Percentiles rank a stretch among this genome's conserved stretches.
phyloP scores from a whole-genome alignment of 1,140 invertebrate species.

The Solenopsis invicta region DNA sequence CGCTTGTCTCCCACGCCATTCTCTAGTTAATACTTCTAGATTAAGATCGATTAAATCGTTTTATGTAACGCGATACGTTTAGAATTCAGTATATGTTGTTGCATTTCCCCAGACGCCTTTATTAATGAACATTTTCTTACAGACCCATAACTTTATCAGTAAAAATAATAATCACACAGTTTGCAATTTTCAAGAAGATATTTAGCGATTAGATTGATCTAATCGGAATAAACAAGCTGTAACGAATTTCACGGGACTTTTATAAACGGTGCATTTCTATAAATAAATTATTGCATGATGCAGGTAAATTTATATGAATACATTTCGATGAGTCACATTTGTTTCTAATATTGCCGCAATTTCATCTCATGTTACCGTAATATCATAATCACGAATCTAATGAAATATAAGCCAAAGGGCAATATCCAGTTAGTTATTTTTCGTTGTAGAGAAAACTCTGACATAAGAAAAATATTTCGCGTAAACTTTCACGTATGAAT shows the following conservation, averaged over 20 bases:
- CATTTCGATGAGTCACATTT: not conserved
- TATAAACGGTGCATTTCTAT: not conserved
- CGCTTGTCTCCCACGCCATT: constrained; percentile 3
- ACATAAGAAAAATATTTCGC: constrained; percentile 11
- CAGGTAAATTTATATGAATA: constrained; percentile 54
- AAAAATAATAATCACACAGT: not conserved
- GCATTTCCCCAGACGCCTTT: not conserved
- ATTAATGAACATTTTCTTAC: not conserved
- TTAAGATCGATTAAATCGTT: constrained; percentile 36
- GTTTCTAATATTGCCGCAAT: constrained; percentile 11
- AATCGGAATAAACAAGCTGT: constrained; percentile 66
- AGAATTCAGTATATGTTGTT: not conserved
- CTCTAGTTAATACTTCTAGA: constrained; percentile 9
- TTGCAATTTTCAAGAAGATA: constrained; percentile 38
- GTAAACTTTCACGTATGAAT: not conserved
- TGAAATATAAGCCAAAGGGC: constrained; percentile 41
- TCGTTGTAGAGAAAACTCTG: not conserved
- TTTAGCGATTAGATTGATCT: constrained; percentile 53
- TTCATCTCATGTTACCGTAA: not conserved
- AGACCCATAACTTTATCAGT: not conserved
- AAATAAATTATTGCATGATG: not conserved
- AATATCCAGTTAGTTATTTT: constrained; percentile 26
- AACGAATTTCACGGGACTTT: constrained; percentile 43
- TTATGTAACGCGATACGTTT: constrained; percentile 25
- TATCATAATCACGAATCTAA: constrained; percentile 36